These are phyloP conservation scores for Corythornis madagascariensis DNA, from an alignment of 2,113 vertebrate genomes.

Conservation along the genomic window DNA sequence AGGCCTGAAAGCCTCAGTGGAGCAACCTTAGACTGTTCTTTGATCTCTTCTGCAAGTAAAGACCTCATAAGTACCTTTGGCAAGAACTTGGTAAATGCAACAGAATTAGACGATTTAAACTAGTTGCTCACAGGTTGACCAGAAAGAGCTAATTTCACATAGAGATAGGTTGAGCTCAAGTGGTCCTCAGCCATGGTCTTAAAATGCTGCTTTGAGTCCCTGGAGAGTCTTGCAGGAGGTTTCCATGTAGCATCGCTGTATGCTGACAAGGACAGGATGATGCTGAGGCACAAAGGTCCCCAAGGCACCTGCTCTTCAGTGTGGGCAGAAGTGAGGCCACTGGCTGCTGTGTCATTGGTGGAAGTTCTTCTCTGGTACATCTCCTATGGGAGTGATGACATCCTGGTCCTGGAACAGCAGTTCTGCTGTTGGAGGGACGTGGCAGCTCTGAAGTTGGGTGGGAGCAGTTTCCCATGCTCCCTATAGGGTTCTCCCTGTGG, in stretches of 20 bases:
- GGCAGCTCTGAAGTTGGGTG: background rate
- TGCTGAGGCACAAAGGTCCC: background rate
- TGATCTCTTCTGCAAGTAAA: background rate
- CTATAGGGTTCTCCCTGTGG: background rate
- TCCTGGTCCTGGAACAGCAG: background rate
- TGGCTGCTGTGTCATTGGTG: background rate
- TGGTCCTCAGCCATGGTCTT: background rate
- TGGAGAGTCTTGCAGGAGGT: background rate
- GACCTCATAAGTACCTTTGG: background rate
- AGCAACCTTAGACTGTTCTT: background rate
- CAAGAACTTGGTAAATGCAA: background rate
- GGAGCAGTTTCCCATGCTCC: background rate
- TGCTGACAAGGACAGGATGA: background rate
- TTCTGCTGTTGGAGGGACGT: background rate
- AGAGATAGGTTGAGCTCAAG: background rate
- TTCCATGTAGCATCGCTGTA: background rate
- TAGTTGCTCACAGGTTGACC: background rate
- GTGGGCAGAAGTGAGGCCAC: background rate
- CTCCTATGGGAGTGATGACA: accelerated
- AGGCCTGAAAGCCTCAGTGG: background rate
- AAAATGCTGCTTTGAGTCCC: background rate
- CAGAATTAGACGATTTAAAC: background rate
- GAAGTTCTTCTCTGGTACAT: background rate
- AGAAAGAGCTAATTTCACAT: background rate
- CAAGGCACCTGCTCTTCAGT: background rate